These are phyloP conservation scores for Jaculus jaculus DNA, from an alignment of 2,113 vertebrate species.

Conservation along the genomic window DNA sequence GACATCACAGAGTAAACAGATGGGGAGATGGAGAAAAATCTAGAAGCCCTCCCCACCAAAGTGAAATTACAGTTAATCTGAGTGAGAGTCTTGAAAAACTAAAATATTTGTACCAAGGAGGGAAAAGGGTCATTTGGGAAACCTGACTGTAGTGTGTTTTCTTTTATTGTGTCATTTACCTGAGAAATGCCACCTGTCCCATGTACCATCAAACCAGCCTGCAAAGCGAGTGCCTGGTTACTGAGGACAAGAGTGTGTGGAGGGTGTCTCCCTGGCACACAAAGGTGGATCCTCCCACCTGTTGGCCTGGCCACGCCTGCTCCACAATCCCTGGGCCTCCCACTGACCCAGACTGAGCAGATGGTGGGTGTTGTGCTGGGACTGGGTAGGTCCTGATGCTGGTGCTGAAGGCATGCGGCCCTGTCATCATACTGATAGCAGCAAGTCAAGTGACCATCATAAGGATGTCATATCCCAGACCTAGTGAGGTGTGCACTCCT, in stretches of 20 bases:
- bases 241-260: neutral
- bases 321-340: neutral
- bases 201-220: neutral
- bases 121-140: neutral
- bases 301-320: neutral
- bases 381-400: neutral
- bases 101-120: neutral
- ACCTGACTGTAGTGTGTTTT: neutral
- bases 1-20: neutral
- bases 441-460: neutral
- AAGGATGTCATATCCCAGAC: neutral
- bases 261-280: neutral
- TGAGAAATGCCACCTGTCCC: neutral
- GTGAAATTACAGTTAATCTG: neutral
- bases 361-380: neutral
- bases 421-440: neutral
- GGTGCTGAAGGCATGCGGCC: neutral
- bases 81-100: conserved; percentile 29
- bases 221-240: neutral
- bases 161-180: neutral
- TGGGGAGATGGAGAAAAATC: neutral
- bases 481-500: neutral
- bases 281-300: neutral
- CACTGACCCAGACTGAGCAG: neutral
- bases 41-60: neutral